Percentiles rank a stretch among this genome's conserved stretches.
phyloP scores from a whole-genome alignment of 2,888 invertebrate species.

The Synanthedon formicaeformis region DNA sequence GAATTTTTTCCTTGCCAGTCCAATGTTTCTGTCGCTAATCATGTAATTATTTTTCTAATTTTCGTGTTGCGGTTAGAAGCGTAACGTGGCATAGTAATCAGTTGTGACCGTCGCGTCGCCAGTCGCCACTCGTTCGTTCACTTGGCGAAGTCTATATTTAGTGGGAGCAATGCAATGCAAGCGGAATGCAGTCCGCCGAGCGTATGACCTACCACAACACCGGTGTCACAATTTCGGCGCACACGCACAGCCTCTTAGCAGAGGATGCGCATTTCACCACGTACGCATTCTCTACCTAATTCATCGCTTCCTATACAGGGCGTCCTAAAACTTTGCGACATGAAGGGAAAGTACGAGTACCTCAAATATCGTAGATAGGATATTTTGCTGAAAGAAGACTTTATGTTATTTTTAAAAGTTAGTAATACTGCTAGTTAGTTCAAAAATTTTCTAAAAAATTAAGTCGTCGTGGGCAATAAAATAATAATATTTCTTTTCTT shows the following conservation, averaged over 20 bases:
- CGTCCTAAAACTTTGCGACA: no score
- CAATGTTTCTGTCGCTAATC: background rate
- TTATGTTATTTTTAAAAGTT: no score
- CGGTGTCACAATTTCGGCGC: conserved; percentile 53
- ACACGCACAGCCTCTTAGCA: conserved; percentile 36
- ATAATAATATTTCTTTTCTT: no score
- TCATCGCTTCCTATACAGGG: no score
- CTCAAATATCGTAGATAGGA: no score
- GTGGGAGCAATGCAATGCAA: conserved; percentile 34
- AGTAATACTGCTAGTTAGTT: no score
- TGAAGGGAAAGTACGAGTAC: no score
- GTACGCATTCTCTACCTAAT: conserved; percentile 6
- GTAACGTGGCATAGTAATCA: conserved; percentile 2
- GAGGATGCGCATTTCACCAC: conserved; percentile 8
- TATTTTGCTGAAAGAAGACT: no score
- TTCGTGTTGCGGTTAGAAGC: no score
- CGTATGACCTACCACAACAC: conserved; percentile 55
- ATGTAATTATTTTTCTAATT: background rate
- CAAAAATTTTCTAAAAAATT: no score
- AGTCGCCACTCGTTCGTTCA: conserved; percentile 53
- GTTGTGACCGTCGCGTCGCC: conserved; percentile 12
- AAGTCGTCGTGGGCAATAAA: no score
- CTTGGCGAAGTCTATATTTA: conserved; percentile 60
- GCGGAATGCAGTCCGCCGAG: conserved; percentile 27
- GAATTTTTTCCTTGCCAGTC: no score